Evolutionary conservation across 2,113 vertebrate genomes (phyloP), one percentile per base, ranked within the genome.

Genomic region (Felis chaus): DNA sequence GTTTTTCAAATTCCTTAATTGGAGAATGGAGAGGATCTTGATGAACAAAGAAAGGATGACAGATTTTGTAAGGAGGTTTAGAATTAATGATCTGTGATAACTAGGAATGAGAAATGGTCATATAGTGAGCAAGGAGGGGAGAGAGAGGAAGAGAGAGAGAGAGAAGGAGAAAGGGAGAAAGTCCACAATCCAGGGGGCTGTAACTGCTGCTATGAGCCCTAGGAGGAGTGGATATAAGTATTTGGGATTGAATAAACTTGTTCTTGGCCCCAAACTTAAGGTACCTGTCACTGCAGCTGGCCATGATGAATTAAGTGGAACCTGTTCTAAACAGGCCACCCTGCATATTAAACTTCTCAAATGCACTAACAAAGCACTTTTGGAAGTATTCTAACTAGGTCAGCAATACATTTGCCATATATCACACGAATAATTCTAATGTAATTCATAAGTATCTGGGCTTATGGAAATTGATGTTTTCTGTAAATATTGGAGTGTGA

Each of bases 401-500:
- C 98, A 98, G 97, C 97, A 98, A 81, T 97, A 97, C 79, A 86
- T 94, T 95, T 97, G 89, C 97, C 78, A 91, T 97, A 97, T 97
- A 98, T 97, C 92, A 96, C 96, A 96, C 1, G 21, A 94, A 97
- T 96, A 98, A 97, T 98, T 98, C 93, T 97, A 97, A 98, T 97
- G 97, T 96, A 97, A 98, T 98, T 98, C 98, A 94, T 97, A 98
- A 98, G 96, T 98, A 98, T 95, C 97, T 81, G 80, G 95, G 92
- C 96, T 98, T 97, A 98, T 97, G 98, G 93, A 98, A 98, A 98
- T 97, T 97, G 97, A 98, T 98, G 93, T 98, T 98, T 97, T 98
- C 93, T 97, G 93, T 98, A 98, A 98, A 98, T 98, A 97, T 89
- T 97, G 82, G 96, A 97, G 29, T 97, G 65, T 73, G 88, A 97